These are phyloP conservation scores for Anthopleura xanthogrammica DNA, from an alignment of 92 coral and sea anemone genomes.

Conservation along the genomic window DNA sequence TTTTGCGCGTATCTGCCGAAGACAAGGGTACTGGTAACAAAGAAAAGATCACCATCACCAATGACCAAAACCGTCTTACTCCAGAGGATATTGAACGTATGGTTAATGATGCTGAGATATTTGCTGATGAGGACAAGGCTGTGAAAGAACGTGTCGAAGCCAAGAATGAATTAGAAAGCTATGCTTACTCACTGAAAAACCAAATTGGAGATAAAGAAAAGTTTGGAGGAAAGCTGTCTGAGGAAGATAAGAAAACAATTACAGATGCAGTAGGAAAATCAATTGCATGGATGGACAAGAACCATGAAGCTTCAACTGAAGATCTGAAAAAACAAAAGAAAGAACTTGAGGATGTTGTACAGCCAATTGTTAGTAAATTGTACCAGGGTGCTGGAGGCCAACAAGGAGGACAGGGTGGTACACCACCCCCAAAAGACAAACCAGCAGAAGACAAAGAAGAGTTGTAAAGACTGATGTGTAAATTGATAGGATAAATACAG, in stretches of 20 bases:
- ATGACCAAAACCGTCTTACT: conserved; percentile 94
- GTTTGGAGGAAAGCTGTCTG: conserved; percentile 95
- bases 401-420: conserved; percentile 46
- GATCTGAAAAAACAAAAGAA: conserved; percentile 93
- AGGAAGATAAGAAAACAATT: conserved; percentile 93
- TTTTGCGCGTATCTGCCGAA: conserved; percentile 96
- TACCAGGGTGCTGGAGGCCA: conserved; percentile 96
- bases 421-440: conserved; percentile 75
- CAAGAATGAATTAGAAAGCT: conserved; percentile 93
- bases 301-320: conserved; percentile 82
- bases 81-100: conserved; percentile 98
- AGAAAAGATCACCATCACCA: conserved; percentile 97
- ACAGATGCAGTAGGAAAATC: conserved; percentile 83
- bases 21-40: conserved; percentile 99
- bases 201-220: conserved; percentile 98
- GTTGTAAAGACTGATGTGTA: conserved; percentile 48
- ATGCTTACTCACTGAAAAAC: conserved; percentile 94
- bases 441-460: conserved; percentile 97
- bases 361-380: conserved; percentile 96
- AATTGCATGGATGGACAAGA: conserved; percentile 94
- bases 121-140: conserved; percentile 96
- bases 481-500: conserved; percentile 22
- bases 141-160: conserved; percentile 93
- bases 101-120: conserved; percentile 98
- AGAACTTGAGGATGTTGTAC: conserved; percentile 92